Evolutionary conservation across 2,888 invertebrate species (phyloP).

Genomic region (Ophioninae sp.): DNA sequence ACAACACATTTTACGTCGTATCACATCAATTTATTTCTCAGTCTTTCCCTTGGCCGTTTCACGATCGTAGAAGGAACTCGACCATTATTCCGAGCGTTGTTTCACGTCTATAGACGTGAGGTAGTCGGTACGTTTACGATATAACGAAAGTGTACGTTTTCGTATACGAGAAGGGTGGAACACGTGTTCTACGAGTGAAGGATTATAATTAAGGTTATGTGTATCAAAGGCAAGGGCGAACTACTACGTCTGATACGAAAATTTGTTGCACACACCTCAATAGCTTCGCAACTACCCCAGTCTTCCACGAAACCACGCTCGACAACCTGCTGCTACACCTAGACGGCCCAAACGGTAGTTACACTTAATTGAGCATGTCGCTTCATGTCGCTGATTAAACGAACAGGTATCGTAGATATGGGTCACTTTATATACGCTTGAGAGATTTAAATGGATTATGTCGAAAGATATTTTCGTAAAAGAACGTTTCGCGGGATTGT

Average conservation of each 20-base stretch:
- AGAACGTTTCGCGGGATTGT: too few relatives aligned
- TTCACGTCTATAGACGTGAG: background rate
- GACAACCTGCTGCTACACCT: conserved; percentile 48
- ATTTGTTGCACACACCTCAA: conserved; percentile 20
- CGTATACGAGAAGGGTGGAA: background rate
- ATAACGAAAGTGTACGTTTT: background rate
- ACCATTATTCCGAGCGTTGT: background rate
- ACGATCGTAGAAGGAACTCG: background rate
- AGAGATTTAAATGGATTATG: background rate
- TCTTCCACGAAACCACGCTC: conserved; percentile 28
- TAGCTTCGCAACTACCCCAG: conserved; percentile 14
- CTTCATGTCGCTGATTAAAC: conserved; percentile 3
- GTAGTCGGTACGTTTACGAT: background rate
- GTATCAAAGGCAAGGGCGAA: conserved; percentile 46
- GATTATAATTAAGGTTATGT: conserved; percentile 47
- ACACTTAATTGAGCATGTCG: conserved; percentile 51
- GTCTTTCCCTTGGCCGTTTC: background rate
- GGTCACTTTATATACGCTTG: background rate
- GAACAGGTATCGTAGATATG: background rate
- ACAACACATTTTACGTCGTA: background rate
- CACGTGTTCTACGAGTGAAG: conserved; percentile 6
- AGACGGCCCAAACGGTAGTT: conserved; percentile 31
- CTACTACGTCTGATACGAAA: conserved; percentile 36
- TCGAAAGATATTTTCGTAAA: too few relatives aligned
- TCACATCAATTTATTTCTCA: background rate